Evolutionary conservation across 2,888 invertebrate genomes (phyloP).

Genomic region (Hetaerina titia): DNA sequence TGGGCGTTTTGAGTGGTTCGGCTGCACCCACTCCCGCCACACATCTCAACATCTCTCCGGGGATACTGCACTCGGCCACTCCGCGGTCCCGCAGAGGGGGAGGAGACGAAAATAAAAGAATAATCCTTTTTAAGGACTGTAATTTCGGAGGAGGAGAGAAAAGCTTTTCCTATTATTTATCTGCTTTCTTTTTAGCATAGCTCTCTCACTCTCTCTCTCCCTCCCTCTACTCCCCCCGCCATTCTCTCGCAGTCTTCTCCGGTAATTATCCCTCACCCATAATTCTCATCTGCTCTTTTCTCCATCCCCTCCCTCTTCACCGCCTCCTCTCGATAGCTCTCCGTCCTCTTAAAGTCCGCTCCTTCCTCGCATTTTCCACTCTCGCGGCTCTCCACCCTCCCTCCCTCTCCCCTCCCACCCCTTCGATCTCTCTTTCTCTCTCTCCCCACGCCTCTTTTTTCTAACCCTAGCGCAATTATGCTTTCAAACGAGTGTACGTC

Average conservation of each 20-base stretch:
- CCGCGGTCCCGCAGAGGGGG: neutral
- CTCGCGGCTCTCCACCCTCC: neutral
- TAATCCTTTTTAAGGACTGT: conserved; percentile 41
- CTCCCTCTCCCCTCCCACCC: neutral
- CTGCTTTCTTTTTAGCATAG: conserved; percentile 45
- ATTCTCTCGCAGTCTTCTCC: neutral
- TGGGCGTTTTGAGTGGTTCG: too few species aligned
- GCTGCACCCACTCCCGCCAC: too few species aligned
- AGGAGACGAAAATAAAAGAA: conserved; percentile 25
- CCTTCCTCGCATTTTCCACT: neutral
- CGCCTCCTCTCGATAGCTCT: neutral
- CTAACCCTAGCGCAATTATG: conserved; percentile 40
- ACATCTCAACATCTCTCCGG: too few species aligned
- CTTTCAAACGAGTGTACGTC: conserved; percentile 60
- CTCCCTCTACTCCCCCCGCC: neutral
- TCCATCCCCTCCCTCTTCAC: neutral
- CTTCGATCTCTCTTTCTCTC: neutral
- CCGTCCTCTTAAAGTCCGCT: neutral
- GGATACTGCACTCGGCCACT: neutral
- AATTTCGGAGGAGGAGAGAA: conserved; percentile 38
- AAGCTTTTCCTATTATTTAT: conserved; percentile 63
- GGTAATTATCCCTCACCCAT: conserved; percentile 41
- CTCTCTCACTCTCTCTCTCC: neutral
- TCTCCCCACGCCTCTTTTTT: neutral
- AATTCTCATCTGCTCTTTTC: neutral